Evolutionary conservation across 1,140 invertebrate genomes (phyloP), one percentile per base, ranked within the genome.

Genomic region (Lucilia cuprina): DNA sequence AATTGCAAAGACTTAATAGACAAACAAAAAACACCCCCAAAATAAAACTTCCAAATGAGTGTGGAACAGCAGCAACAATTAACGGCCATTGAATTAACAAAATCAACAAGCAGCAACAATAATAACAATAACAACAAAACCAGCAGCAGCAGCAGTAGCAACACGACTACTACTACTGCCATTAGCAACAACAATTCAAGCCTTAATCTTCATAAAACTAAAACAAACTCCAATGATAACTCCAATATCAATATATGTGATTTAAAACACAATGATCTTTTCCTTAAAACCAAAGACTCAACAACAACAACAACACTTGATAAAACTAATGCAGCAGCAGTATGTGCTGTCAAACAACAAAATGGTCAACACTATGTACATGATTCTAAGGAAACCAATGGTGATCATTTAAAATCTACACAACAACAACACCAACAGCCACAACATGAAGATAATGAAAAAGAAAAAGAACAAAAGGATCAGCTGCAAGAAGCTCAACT

Each of bases 281-380:
- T 49, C 5, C 41, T 19, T 21, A 80, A 80, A 49, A 25, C n/a
- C 41, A 80, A 80, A 80, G 47, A 78, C 55, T 7, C 55, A 3
- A 3, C 25, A 1, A 65, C 8, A 1, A 65, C 8, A 47, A 78
- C n/a, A 49, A 50, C 41, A 50, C 21, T 49, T 19, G 77, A 80
- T 12, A 77, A 77, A 77, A 41, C 74, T 21, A 10, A 14, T 8
- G 10, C 75, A 8, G 34, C 75, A 49, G 41, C 77, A 25, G 7
- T 9, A 41, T 47, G 50, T 41, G 7, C 60, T 82, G 13, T 30
- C 13, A 85, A 85, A 77, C 85, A 85, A 82, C 85, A 85, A 82
- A 85, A 85, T 84, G 85, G 85, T 55, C 85, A 84, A 84, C 83
- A 84, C 80, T 35, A 83, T 35, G 80, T 8, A 13, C 30, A 82